Evolutionary conservation across 2,113 vertebrate genomes (phyloP).

Genomic region (Tychaedon coryphoeus): DNA sequence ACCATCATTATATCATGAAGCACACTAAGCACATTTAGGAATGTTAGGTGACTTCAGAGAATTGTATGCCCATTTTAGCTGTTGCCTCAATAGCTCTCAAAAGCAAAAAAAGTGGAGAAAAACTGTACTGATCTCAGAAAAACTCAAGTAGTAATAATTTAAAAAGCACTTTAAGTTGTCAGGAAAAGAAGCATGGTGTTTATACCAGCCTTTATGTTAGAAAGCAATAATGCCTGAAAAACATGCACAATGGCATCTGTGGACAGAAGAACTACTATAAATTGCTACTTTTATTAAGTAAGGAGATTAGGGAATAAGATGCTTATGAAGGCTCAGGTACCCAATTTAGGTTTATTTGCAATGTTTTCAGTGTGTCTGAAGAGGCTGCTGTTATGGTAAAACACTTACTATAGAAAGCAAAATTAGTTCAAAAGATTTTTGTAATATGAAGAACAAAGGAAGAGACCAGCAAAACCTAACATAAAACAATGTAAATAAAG

Average conservation of each 20-base stretch:
- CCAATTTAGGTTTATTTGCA: not conserved
- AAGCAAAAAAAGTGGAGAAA: not conserved
- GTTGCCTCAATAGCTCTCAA: not conserved
- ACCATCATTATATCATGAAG: not conserved
- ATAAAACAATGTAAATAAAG: not conserved
- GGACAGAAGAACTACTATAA: not conserved
- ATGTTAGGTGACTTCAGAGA: not conserved
- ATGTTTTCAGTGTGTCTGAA: not conserved
- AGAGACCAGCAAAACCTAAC: not conserved
- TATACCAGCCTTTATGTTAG: not conserved
- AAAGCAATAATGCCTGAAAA: conserved; percentile 23
- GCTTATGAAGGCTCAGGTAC: not conserved
- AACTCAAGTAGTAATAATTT: not conserved
- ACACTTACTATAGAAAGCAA: not conserved
- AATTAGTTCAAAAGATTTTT: not conserved
- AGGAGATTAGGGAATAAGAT: not conserved
- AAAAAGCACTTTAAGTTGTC: not conserved
- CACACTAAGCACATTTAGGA: not conserved
- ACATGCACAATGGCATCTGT: not conserved
- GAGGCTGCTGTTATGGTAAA: not conserved
- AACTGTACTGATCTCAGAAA: not conserved
- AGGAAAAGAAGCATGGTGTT: conserved; percentile 16
- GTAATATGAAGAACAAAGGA: not conserved
- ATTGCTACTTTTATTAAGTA: not conserved
- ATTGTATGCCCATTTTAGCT: not conserved